phyloP scores from a whole-genome alignment of 2,797 vertebrate genomes.

The Pogonophryne albipinna region DNA sequence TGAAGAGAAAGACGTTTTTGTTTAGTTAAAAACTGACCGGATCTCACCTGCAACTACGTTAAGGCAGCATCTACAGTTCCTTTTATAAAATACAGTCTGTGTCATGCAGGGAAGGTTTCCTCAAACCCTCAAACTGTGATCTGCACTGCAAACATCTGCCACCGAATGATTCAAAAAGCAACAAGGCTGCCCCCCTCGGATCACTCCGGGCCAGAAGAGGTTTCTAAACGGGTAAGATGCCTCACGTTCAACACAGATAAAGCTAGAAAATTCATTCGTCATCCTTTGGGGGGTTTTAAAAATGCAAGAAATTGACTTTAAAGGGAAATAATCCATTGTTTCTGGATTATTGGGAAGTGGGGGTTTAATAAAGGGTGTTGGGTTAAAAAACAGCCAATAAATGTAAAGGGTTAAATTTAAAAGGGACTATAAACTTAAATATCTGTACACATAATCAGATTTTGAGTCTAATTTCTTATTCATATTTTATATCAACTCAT shows the following conservation, averaged over 20 bases:
- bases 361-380: constrained; percentile 14
- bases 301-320: constrained; percentile 45
- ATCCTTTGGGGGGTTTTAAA: constrained; percentile 45
- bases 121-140: constrained; percentile 41
- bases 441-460: constrained; percentile 16
- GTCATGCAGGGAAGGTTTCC: constrained; percentile 45
- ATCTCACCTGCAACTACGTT: constrained; percentile 74
- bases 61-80: constrained; percentile 79
- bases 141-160: constrained; percentile 62
- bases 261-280: constrained; percentile 54
- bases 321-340: constrained; percentile 14
- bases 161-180: constrained; percentile 67
- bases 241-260: constrained; percentile 71
- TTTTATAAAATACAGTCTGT: constrained; percentile 70
- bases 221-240: constrained; percentile 60
- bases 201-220: constrained; percentile 53
- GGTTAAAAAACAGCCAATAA: constrained; percentile 3
- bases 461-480: constrained; percentile 11
- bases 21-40: constrained; percentile 46
- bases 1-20: constrained; percentile 49
- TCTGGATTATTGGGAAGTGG: constrained; percentile 18
- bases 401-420: constrained; percentile 17
- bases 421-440: constrained; percentile 4
- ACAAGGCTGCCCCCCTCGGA: constrained; percentile 60
- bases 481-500: constrained; percentile 15